Evolutionary conservation across 2,113 vertebrate genomes (phyloP).

Genomic region (Scomber scombrus): DNA sequence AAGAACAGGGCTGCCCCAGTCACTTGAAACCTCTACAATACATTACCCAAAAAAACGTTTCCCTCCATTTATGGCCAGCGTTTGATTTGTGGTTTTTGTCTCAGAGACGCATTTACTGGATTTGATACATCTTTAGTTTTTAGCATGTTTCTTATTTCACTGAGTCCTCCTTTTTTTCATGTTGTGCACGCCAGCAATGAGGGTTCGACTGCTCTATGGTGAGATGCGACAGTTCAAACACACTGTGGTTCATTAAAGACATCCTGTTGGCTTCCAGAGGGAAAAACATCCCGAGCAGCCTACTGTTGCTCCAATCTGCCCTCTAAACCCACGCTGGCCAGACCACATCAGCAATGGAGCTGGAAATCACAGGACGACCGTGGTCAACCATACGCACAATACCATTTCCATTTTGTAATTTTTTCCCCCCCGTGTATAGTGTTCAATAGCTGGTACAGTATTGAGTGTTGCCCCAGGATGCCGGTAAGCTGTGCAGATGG

Average conservation of each 20-base stretch:
- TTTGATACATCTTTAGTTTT: conserved; percentile 50
- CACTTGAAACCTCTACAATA: conserved; percentile 36
- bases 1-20: conserved; percentile 31
- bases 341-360: conserved; percentile 73
- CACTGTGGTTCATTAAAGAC: conserved; percentile 79
- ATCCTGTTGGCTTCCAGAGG: conserved; percentile 70
- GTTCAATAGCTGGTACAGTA: conserved; percentile 40
- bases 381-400: conserved; percentile 70
- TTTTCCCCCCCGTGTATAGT: conserved; percentile 37
- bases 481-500: conserved; percentile 52
- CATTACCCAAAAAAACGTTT: conserved; percentile 29
- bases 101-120: conserved; percentile 45
- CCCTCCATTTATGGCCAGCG: conserved; percentile 31
- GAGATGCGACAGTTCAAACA: conserved; percentile 78
- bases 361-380: conserved; percentile 71
- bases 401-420: conserved; percentile 72
- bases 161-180: conserved; percentile 48
- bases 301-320: conserved; percentile 63
- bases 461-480: conserved; percentile 37
- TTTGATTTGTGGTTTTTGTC: conserved; percentile 64
- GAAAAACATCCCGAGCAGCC: conserved; percentile 63
- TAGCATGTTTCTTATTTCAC: conserved; percentile 53
- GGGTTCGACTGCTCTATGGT: conserved; percentile 39
- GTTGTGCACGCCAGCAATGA: conserved; percentile 37
- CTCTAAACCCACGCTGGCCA: conserved; percentile 71